A percentile compares a stretch with the other conserved stretches of the same genome.
phyloP scores from a whole-genome alignment of 2,797 vertebrate genomes.

The Balearica regulorum region DNA sequence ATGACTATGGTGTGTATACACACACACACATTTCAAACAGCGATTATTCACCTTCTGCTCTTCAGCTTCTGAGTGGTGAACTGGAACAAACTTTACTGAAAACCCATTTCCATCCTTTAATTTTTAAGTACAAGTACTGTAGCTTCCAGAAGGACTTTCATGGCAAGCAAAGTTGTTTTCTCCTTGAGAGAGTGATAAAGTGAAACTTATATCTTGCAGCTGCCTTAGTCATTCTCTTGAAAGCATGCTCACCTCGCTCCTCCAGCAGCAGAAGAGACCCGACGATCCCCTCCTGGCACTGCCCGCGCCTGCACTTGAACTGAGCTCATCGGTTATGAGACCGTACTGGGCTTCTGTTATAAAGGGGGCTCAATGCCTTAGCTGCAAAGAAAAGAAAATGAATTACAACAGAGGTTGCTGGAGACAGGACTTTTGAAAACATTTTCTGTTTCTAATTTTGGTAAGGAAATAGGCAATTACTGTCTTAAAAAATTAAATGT shows the following conservation, averaged over 20 bases:
- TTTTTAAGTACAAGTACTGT: not conserved
- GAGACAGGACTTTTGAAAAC: not conserved
- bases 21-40: not conserved
- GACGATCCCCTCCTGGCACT: not conserved
- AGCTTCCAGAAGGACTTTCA: not conserved
- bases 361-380: not conserved
- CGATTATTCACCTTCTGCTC: not conserved
- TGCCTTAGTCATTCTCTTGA: not conserved
- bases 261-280: not conserved
- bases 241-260: not conserved
- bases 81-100: not conserved
- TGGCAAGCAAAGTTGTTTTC: not conserved
- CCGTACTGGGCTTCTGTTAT: not conserved
- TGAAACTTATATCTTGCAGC: conserved; percentile 11
- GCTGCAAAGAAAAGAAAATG: not conserved
- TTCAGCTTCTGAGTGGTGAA: not conserved
- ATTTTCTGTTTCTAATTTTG: conserved; percentile 51
- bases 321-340: fast-evolving
- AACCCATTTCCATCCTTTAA: not conserved
- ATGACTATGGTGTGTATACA: fast-evolving
- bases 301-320: not conserved
- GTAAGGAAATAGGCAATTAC: conserved; percentile 47
- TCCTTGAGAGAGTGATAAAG: not conserved
- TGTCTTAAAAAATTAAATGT: conserved; percentile 59
- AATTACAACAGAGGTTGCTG: not conserved